Percentiles rank a stretch among this genome's conserved stretches.
These are phyloP conservation scores for Aurelia aurita complex sp. Pacific DNA, from an alignment of 30 jellyfish, hydroid and myxozoan species.

Conservation along the genomic window DNA sequence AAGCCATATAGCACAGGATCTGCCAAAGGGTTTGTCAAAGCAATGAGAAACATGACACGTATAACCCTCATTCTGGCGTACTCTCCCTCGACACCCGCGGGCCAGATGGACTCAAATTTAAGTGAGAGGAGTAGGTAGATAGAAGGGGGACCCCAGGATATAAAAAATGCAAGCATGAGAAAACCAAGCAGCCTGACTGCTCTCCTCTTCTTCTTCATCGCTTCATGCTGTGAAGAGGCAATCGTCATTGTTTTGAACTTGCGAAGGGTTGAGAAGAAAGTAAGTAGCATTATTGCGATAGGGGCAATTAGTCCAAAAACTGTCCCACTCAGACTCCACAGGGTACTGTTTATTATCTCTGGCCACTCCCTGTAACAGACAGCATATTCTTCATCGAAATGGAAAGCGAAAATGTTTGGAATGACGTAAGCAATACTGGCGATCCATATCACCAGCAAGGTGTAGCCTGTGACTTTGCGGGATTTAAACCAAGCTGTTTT, in stretches of 20 bases:
- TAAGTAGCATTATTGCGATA: slow-evolving; percentile 23
- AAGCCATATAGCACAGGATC: slow-evolving; percentile 56
- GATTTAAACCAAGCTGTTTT: slow-evolving; percentile 12
- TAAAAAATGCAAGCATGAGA: slow-evolving; percentile 38
- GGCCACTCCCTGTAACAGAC: slow-evolving; percentile 68
- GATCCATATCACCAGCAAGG: slow-evolving; percentile 21
- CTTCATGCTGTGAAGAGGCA: slow-evolving; percentile 4
- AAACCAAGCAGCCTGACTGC: slow-evolving; percentile 37
- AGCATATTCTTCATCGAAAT: slow-evolving; percentile 23
- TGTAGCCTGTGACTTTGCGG: not conserved
- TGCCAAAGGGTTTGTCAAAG: slow-evolving; percentile 49
- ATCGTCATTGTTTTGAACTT: slow-evolving; percentile 15
- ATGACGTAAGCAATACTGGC: slow-evolving; percentile 8
- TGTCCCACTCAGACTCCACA: slow-evolving; percentile 16
- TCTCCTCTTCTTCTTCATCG: slow-evolving; percentile 14
- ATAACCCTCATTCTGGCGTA: slow-evolving; percentile 45
- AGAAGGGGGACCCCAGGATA: slow-evolving; percentile 46
- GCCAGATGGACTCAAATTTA: slow-evolving; percentile 36
- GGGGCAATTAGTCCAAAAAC: slow-evolving; percentile 27
- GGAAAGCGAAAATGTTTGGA: slow-evolving; percentile 36
- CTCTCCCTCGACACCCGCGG: slow-evolving; percentile 46
- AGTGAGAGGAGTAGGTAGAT: slow-evolving; percentile 35
- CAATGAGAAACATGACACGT: slow-evolving; percentile 41
- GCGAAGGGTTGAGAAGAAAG: slow-evolving; percentile 36
- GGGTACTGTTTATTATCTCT: slow-evolving; percentile 9